Evolutionary conservation across 37 sponge, comb jelly and placozoan genomes (phyloP), one percentile per base, ranked within the genome.

Genomic region (Tethya wilhelma): DNA sequence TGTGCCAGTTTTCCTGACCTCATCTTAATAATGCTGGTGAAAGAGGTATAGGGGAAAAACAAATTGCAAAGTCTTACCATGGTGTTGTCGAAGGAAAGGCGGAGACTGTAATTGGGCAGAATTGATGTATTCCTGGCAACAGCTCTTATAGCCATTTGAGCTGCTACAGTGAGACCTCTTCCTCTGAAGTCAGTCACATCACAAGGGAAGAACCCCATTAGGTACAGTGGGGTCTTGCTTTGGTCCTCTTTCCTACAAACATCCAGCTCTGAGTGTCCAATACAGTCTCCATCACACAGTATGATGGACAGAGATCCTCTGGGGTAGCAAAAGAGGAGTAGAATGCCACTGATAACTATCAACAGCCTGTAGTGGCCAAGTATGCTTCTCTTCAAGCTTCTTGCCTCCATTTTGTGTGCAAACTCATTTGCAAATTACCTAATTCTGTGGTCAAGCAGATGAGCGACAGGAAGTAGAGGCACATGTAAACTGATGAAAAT

Each of bases 141-240:
- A 29, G 74, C 67, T 26, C 62, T 75, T 23, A 75, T 75, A 22
- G 87, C 87, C 87, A 87, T 87, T 42, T 87, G 87, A 1, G 59
- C 81, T 6, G 87, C 81, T 22, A 80, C 81, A 23, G 87, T 80
- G 17, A 87, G 45, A 0, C 87, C 87, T 11, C 81, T 30, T 0
- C 62, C 87, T 34, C 63, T 67, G 25, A 80, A 87, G 17, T 11
- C 38, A 1, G 37, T 8, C 0, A 39, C 19, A 57, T 87, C 80
- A 40, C 87, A 87, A 32, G 87, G 87, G 29, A 87, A 87, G 43
- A 87, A 57, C 7, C 60, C 87, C 63, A 87, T 74, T 17, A 87
- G 70, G 4, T 40, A 34, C 25, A 87, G 64, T 2, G 65, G 73
- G 1, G 53, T 30, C n/a, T 66, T 38, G 41, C 56, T 29, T 20